These are phyloP conservation scores for Axinella damicornis DNA, from an alignment of 37 sponge, comb jelly and placozoan species.

Conservation along the genomic window DNA sequence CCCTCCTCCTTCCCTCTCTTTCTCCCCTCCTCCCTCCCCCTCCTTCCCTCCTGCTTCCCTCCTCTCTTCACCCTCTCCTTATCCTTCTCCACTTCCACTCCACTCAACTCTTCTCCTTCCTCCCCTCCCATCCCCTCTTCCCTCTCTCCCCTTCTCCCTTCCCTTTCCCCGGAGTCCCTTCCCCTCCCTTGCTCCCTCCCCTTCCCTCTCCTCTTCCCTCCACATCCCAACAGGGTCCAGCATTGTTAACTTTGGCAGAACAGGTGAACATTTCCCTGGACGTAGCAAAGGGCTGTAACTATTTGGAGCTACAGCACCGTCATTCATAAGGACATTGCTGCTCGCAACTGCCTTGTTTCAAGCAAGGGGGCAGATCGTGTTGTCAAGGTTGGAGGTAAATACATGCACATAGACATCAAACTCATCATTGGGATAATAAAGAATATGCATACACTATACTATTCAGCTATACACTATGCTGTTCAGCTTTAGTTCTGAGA, in stretches of 20 bases:
- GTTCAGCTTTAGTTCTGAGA: too few species aligned
- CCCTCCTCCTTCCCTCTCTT: too few species aligned
- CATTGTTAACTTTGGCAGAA: constrained; percentile 73
- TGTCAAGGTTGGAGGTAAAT: constrained; percentile 85
- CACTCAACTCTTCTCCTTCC: too few species aligned
- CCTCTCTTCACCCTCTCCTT: too few species aligned
- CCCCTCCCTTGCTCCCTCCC: background rate
- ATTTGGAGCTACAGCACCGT: constrained; percentile 82
- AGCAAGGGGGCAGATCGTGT: constrained; percentile 81
- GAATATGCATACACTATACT: too few species aligned
- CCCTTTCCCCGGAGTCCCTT: background rate
- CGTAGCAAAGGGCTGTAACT: constrained; percentile 76
- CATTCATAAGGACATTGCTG: constrained; percentile 88
- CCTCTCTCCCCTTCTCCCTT: background rate
- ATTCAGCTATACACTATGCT: too few species aligned
- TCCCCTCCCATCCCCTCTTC: background rate
- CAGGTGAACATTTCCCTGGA: constrained; percentile 74
- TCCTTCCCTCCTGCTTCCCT: too few species aligned
- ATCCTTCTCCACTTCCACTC: too few species aligned
- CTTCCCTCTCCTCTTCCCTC: background rate
- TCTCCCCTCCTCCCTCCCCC: too few species aligned
- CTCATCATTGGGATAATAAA: too few species aligned
- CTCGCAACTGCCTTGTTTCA: constrained; percentile 87
- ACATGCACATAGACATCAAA: too few species aligned
- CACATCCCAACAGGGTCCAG: constrained; percentile 63